Conservation (phyloP, 2,888 invertebrate species). For the Eristalis tenax region DNA sequence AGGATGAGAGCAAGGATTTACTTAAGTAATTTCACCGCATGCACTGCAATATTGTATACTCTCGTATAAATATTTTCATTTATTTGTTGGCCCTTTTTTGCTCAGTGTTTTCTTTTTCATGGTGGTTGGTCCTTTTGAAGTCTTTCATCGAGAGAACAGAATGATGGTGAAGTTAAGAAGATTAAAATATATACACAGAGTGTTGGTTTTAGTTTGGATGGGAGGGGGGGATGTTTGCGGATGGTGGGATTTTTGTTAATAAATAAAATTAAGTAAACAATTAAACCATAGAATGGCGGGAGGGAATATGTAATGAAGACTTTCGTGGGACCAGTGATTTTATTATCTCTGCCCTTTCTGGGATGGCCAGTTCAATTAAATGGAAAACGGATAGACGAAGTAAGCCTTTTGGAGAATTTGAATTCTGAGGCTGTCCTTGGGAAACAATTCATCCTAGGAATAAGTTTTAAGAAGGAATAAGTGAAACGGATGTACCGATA, state of each 20-base stretch:
- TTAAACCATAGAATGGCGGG: not conserved
- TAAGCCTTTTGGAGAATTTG: no score
- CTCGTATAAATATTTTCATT: slow-evolving; percentile 1
- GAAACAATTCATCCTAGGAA: no score
- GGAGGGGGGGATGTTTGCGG: not conserved
- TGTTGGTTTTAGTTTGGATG: not conserved
- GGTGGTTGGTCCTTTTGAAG: not conserved
- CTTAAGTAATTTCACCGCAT: slow-evolving; percentile 57
- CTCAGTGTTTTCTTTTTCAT: not conserved
- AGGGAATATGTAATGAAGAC: not conserved
- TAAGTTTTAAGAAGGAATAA: no score
- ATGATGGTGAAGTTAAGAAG: slow-evolving; percentile 24
- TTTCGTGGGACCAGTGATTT: no score
- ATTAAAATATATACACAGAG: not conserved
- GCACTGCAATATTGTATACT: slow-evolving; percentile 15
- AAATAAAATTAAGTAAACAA: slow-evolving; percentile 11
- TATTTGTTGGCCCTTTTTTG: not conserved
- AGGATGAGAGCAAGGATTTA: slow-evolving; percentile 42
- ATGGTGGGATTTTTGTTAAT: not conserved
- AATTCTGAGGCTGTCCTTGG: no score
- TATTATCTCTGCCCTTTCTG: no score
- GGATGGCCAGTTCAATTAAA: no score
- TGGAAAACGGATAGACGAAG: no score
- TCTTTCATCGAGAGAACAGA: not conserved
- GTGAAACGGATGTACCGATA: no score